Conservation (phyloP, 2,888 invertebrate species). For the Conistra vaccinii region DNA sequence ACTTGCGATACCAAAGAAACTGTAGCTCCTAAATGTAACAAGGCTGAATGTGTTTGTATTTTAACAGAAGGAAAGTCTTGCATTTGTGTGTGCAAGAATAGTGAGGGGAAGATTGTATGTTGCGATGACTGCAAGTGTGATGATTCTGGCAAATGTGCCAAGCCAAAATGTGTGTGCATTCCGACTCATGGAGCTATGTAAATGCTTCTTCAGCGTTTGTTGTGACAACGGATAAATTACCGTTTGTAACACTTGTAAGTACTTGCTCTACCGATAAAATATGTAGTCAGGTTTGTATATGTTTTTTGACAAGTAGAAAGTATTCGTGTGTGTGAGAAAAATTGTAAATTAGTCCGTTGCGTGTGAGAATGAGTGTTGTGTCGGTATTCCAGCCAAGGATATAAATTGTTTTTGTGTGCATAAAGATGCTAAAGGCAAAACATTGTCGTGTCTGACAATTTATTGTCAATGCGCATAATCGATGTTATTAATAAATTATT, state of each 20-base stretch:
- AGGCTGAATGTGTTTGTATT: constrained; percentile 71
- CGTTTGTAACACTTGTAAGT: constrained; percentile 28
- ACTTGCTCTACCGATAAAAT: constrained; percentile 11
- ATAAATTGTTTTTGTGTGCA: too few species aligned
- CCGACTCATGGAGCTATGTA: constrained; percentile 46
- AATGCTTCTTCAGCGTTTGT: constrained; percentile 58
- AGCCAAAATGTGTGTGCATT: constrained; percentile 56
- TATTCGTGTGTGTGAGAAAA: too few species aligned
- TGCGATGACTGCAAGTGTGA: constrained; percentile 51
- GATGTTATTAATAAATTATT: background rate
- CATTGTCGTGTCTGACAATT: background rate
- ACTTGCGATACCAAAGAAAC: background rate
- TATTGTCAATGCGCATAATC: constrained; percentile 25
- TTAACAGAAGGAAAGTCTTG: constrained; percentile 52
- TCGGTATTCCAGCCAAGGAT: too few species aligned
- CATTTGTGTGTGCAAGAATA: constrained; percentile 52
- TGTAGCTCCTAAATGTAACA: constrained; percentile 48
- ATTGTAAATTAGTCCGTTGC: too few species aligned
- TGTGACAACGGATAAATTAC: background rate
- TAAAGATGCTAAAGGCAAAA: background rate
- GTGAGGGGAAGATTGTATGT: constrained; percentile 25
- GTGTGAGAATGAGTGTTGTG: too few species aligned
- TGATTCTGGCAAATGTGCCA: constrained; percentile 29
- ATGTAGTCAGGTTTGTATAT: constrained; percentile 14
- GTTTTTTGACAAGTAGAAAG: too few species aligned